Base-by-base conservation (phyloP, 2,797 vertebrate genomes). In the Mus caroli region DNA sequence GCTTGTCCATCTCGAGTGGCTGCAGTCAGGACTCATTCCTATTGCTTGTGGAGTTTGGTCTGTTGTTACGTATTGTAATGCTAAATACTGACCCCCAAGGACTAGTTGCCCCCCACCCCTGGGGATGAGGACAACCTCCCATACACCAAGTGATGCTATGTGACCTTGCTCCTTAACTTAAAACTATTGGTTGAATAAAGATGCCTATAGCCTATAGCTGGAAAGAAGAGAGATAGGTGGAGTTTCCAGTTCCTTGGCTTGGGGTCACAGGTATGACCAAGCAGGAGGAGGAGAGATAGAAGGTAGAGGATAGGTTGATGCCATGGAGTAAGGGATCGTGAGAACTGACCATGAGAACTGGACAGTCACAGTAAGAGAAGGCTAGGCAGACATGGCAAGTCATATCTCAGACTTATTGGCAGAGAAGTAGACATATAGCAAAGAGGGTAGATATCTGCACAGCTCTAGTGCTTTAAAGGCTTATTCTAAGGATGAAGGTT, bases 1-100 rank as follows among this genome's bases (percentile, higher is more conserved):
- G 20, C 78, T 43, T 34, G 31, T 34, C 10, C 7, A 46, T 77
- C 7, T 12, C 15, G 17, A 89, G 64, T 26, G 43, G 19, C 64
- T n/a, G 34, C 22, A 5, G 73, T 92, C 56, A 88, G 50, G 90
- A 69, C 46, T 90, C n/a, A 71, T 85, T 90, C 82, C 40, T 82
- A 4, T 40, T 43, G 52, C 52, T 93, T 76, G 17, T 71, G n/a
- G 69, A 71, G n/a, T 71, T 20, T 37, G 8, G n/a, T 37, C 69
- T 71, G 17, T 71, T 71, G 69, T 15, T n/a, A 19, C n/a, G 67
- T n/a, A n/a, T n/a, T 69, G 34, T 69, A 69, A 69, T 69, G 34
- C 69, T 69, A 69, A 69, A 69, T 69, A 69, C 67, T 71, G 69
- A 8, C 69, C 17, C n/a, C 67, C 3, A n/a, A 69, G 34, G 15